phyloP scores from a whole-genome alignment of 2,888 invertebrate genomes.

The Pristionchus exspectatus region DNA sequence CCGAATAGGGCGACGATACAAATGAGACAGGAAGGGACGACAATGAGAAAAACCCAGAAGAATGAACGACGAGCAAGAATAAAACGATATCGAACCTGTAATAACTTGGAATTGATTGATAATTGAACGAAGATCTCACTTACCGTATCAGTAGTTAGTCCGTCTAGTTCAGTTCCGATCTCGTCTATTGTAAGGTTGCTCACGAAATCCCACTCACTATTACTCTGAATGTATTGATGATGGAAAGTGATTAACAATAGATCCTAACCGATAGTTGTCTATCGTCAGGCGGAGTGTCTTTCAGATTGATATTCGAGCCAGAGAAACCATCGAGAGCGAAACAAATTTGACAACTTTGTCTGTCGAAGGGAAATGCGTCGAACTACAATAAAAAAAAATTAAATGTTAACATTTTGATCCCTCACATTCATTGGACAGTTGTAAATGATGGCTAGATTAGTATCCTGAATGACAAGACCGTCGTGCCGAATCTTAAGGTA shows the following conservation, averaged over 20 bases:
- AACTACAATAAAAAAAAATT: background rate
- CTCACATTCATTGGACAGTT: conserved; percentile 3
- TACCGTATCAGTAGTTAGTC: background rate
- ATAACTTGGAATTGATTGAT: background rate
- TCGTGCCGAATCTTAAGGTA: background rate
- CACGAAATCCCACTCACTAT: conserved; percentile 2
- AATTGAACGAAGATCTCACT: background rate
- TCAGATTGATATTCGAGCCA: background rate
- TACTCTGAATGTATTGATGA: background rate
- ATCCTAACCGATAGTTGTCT: background rate
- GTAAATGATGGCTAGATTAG: background rate
- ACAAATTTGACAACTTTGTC: background rate
- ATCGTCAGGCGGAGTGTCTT: background rate
- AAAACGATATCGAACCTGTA: background rate
- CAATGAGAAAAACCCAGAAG: conserved; percentile 12
- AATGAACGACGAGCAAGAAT: background rate
- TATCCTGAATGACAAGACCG: background rate
- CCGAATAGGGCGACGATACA: background rate
- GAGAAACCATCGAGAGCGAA: background rate
- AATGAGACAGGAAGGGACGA: background rate
- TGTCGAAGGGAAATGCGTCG: background rate
- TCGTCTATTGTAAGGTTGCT: background rate
- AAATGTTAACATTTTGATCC: background rate
- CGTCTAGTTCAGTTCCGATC: background rate
- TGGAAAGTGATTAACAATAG: background rate